Conservation (phyloP, 2,888 invertebrate species). For the Branchellion lobata region DNA sequence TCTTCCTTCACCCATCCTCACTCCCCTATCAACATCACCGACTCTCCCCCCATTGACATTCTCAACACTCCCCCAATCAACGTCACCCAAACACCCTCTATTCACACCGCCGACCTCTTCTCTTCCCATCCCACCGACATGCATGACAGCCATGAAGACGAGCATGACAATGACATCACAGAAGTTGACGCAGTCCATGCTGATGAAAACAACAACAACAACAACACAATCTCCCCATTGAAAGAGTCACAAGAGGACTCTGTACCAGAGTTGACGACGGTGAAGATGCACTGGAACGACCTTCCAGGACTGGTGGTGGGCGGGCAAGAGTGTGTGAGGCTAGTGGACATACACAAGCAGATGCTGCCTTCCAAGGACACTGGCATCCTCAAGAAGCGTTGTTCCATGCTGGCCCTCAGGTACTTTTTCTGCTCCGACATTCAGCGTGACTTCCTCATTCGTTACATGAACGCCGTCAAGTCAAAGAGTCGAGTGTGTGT, state of each 20-base stretch:
- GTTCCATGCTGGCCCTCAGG: conserved; percentile 58
- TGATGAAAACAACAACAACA: not conserved
- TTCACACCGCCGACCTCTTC: not conserved
- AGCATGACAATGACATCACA: not conserved
- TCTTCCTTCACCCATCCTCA: too few species aligned
- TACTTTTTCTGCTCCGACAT: conserved; percentile 61
- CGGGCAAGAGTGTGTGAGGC: conserved; percentile 58
- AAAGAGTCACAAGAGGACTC: not conserved
- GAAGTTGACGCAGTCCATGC: not conserved
- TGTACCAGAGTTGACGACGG: conserved; percentile 54
- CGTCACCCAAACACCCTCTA: not conserved
- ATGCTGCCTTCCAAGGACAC: conserved; percentile 62
- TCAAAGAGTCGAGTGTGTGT: conserved; percentile 61
- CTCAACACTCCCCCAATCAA: too few species aligned
- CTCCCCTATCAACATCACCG: not conserved
- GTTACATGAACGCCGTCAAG: conserved; percentile 61
- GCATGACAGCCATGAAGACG: not conserved
- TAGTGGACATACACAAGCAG: conserved; percentile 62
- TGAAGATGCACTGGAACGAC: conserved; percentile 62
- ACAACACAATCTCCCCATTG: not conserved
- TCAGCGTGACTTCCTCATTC: conserved; percentile 61
- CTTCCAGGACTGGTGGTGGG: conserved; percentile 60
- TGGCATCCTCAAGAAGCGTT: conserved; percentile 61
- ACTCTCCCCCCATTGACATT: not conserved
- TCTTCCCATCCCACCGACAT: not conserved